These are phyloP conservation scores for Diplodus sargus DNA, from an alignment of 2,797 vertebrate genomes.

Conservation along the genomic window DNA sequence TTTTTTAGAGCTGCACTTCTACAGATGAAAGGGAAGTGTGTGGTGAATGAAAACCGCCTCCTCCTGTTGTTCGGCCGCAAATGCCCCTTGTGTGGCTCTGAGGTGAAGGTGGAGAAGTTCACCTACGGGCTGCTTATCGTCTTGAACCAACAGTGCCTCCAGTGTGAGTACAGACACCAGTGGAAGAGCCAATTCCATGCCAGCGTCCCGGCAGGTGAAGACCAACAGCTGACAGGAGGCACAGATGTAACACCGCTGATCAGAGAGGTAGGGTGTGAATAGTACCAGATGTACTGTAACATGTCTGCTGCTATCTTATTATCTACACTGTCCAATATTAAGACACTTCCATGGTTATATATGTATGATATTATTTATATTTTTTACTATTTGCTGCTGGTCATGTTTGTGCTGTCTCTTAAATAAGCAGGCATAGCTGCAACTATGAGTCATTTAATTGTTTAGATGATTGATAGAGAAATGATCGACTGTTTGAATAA, in stretches of 20 bases:
- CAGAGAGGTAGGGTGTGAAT: conserved; percentile 23
- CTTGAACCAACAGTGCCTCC: conserved; percentile 44
- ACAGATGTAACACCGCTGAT: neutral
- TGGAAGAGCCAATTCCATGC: conserved; percentile 45
- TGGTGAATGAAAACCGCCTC: conserved; percentile 45
- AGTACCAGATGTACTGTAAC: neutral
- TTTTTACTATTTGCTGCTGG: too few relatives aligned
- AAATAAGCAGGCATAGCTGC: neutral
- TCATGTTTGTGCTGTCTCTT: neutral
- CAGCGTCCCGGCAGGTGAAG: neutral
- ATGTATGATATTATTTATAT: too few relatives aligned
- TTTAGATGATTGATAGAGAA: neutral
- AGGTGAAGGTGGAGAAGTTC: conserved; percentile 43
- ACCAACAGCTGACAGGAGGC: conserved; percentile 1
- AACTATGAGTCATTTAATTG: neutral
- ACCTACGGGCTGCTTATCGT: conserved; percentile 19
- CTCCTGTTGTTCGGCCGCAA: conserved; percentile 37
- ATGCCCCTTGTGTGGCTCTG: conserved; percentile 47
- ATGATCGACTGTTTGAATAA: neutral
- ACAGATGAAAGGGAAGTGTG: conserved; percentile 30
- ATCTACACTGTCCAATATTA: too few relatives aligned
- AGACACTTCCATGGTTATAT: too few relatives aligned
- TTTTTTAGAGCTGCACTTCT: conserved; percentile 24
- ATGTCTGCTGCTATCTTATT: too few relatives aligned
- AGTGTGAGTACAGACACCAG: conserved; percentile 44